Base-by-base conservation (phyloP, 2,888 invertebrate species). In the Ormyrus labotus region DNA sequence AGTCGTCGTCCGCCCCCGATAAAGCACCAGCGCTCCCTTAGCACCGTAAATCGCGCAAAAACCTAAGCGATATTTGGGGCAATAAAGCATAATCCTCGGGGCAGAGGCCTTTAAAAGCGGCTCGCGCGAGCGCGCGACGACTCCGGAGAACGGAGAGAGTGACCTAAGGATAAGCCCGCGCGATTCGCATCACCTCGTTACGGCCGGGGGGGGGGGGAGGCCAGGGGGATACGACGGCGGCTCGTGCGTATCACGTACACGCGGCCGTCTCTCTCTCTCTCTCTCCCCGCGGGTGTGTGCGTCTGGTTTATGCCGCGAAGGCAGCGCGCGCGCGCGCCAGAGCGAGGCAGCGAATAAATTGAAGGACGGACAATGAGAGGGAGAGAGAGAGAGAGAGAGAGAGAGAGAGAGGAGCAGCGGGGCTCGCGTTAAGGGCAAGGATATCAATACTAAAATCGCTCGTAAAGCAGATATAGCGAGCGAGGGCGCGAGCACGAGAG, bases 361-460 rank as follows among this genome's bases (percentile, higher is more conserved):
- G 83, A 80, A 81, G 73, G 80, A 78, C 74, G 74, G 68, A 78
- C 80, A 81, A 81, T 75, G 82, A 75, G 63, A 71, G 77, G 74
- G 72, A 79, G n/a, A 13, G 73, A 64, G 70, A 58, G 77, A 74
- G 74, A 77, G 72, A 79, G n/a, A 13, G 73, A 64, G 70, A 58
- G 77, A 74, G 74, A 77, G 74, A 78, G 73, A 68, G 82, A 81
- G 78, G 70, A 68, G 69, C 10, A 53, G 58, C 19, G 47, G 47
- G n/a, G 11, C 77, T 57, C 73, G 82, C 84, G 83, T 84, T 85
- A 87, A 88, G 86, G 85, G 85, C 87, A 70, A 79, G 81, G 86
- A 87, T 88, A 88, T 88, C 89, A 87, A 87, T 88, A 87, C 86
- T 87, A 87, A 89, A 88, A 89, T 89, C 87, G 87, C 86, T 85